phyloP scores from a whole-genome alignment of 2,888 invertebrate genomes.

The Melolontha melolontha region DNA sequence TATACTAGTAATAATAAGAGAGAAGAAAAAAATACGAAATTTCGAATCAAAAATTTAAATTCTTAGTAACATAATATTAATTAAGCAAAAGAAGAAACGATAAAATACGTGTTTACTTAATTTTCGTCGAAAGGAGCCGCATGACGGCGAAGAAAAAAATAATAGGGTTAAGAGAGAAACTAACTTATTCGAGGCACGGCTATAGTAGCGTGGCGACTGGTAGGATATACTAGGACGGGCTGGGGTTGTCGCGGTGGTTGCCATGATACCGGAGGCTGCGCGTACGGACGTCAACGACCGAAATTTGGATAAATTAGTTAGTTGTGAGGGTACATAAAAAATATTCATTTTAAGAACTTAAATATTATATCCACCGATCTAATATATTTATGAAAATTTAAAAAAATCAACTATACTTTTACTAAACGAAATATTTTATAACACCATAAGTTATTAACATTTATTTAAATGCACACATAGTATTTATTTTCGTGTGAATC shows the following conservation, averaged over 20 bases:
- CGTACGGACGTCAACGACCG: constrained; percentile 41
- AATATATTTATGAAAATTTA: too few species aligned
- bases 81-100: constrained; percentile 35
- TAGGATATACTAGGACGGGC: constrained; percentile 53
- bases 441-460: not conserved
- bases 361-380: too few species aligned
- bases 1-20: constrained; percentile 46
- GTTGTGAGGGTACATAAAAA: not conserved
- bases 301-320: constrained; percentile 1
- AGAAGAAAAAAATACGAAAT: constrained; percentile 2
- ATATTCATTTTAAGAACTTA: too few species aligned
- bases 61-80: constrained; percentile 16
- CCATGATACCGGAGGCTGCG: constrained; percentile 58
- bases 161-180: constrained; percentile 51
- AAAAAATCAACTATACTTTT: too few species aligned
- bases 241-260: constrained; percentile 53
- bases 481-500: too few species aligned
- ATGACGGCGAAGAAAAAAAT: constrained; percentile 46
- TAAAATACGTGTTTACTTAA: constrained; percentile 36
- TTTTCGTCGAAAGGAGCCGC: constrained; percentile 41
- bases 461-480: too few species aligned
- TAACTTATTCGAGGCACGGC: constrained; percentile 58
- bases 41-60: constrained; percentile 11
- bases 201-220: constrained; percentile 54
- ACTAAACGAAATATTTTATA: not conserved